Evolutionary conservation across 2,113 vertebrate species (phyloP), one percentile per base, ranked within the genome.

Genomic region (Empidonax alnorum): DNA sequence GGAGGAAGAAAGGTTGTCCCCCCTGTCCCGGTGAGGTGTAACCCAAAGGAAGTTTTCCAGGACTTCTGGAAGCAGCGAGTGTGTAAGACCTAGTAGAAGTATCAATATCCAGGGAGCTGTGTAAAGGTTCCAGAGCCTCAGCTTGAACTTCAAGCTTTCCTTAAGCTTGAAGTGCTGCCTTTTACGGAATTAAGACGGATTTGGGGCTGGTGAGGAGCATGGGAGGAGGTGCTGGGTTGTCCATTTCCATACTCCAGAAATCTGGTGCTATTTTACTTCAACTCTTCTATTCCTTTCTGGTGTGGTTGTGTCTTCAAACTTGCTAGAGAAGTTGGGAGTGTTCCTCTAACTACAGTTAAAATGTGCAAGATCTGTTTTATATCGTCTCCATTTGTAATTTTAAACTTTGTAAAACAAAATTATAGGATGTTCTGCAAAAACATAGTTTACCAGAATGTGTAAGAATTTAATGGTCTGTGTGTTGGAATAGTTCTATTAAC

Each of bases 221-320:
- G 52, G 35, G 7, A 47, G 12, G 58, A 72, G 14, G 13, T 8
- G 35, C 42, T 35, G 28, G 17, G 46, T 13, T 74, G 10, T 69
- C 35, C 12, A 3, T 63, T 82, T 85, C 65, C 0, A 0, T 27
- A 27, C 33, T 62, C 33, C 10, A 14, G 24, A 49, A 47, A 27
- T 74, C 31, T 47, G 90, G 91, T 97, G 96, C 95, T 95, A 87
- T 61, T 93, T 79, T 30, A 42, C 59, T 86, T 68, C 30, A 65
- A 20, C 52, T 19, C 25, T 63, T 39, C 11, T 58, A 18, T 68
- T 75, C 2, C 4, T 49, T 79, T 80, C 18, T 69, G 42, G 44
- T 49, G 3, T 87, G 24, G 52, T 7, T 30, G 0, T 49, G 31
- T 69, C 4, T 3, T 55, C 14, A 84, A 17, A 62, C 41, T 47